Conservation (phyloP, 2,888 invertebrate genomes). For the Paralinhomoeus sp. region DNA sequence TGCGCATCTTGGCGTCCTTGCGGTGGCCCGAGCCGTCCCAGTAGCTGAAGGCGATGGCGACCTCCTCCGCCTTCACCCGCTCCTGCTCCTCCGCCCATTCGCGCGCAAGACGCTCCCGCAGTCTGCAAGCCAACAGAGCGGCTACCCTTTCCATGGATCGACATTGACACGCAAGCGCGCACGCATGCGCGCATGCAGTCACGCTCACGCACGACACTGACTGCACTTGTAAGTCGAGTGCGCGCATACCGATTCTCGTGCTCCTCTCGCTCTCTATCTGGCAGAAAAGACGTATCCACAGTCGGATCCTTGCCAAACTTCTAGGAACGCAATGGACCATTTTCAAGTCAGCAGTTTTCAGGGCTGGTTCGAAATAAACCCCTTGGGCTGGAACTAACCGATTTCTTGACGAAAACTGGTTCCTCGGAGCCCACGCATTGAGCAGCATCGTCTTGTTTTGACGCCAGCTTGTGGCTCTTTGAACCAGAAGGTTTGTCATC, state of each 20-base stretch:
- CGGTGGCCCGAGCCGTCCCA: slow-evolving; percentile 99
- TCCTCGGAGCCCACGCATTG: too few relatives aligned
- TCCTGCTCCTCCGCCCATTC: slow-evolving; percentile 58
- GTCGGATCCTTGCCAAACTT: slow-evolving; percentile 90
- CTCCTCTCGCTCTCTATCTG: slow-evolving; percentile 85
- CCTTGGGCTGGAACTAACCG: too few relatives aligned
- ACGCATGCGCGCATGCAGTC: too few relatives aligned
- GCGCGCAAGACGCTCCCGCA: slow-evolving; percentile 57
- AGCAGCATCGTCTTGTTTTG: too few relatives aligned
- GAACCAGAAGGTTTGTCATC: too few relatives aligned
- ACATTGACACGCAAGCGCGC: not conserved
- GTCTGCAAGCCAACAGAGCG: slow-evolving; percentile 7
- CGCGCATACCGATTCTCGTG: slow-evolving; percentile 52
- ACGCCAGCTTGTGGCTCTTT: too few relatives aligned
- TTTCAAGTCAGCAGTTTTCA: not conserved
- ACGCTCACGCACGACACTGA: not conserved
- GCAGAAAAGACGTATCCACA: slow-evolving; percentile 93
- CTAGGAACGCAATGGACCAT: not conserved
- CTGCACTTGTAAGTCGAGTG: too few relatives aligned
- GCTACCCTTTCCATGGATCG: not conserved
- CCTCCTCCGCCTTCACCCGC: slow-evolving; percentile 67
- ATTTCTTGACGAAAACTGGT: too few relatives aligned
- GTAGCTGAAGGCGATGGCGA: slow-evolving; percentile 87
- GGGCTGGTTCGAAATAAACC: too few relatives aligned
- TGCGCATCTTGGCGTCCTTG: slow-evolving; percentile 67